phyloP scores from a whole-genome alignment of 1,140 invertebrate genomes.

The Myzus persicae region DNA sequence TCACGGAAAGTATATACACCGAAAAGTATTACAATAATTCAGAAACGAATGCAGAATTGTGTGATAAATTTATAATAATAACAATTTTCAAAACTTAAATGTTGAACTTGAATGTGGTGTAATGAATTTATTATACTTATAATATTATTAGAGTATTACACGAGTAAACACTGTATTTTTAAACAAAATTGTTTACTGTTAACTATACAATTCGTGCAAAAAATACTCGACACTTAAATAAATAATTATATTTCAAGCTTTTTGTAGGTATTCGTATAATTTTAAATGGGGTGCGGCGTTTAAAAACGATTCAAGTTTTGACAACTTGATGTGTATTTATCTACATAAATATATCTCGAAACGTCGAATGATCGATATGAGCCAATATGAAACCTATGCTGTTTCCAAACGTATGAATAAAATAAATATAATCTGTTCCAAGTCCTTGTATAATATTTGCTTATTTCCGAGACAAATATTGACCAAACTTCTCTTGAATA shows the following conservation, averaged over 20 bases:
- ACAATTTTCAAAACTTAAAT: too few relatives aligned
- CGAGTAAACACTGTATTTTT: background rate
- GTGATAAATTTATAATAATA: too few relatives aligned
- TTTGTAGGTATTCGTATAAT: background rate
- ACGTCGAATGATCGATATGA: background rate
- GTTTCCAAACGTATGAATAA: background rate
- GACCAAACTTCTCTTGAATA: background rate
- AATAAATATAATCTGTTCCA: slow-evolving; percentile 23
- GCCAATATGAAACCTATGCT: background rate
- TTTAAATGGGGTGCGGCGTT: background rate
- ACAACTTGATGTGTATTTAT: background rate
- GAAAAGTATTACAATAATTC: too few relatives aligned
- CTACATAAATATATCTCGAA: background rate
- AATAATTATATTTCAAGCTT: background rate
- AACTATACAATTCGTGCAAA: background rate
- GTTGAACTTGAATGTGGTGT: background rate
- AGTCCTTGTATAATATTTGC: background rate
- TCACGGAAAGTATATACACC: too few relatives aligned
- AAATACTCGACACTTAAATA: background rate
- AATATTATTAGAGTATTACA: background rate
- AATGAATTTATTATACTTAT: background rate
- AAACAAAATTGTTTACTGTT: background rate
- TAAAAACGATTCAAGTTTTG: background rate
- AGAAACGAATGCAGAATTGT: too few relatives aligned
- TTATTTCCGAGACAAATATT: slow-evolving; percentile 18